phyloP scores from a whole-genome alignment of 2,888 invertebrate species.

The Drosophila koepferae region DNA sequence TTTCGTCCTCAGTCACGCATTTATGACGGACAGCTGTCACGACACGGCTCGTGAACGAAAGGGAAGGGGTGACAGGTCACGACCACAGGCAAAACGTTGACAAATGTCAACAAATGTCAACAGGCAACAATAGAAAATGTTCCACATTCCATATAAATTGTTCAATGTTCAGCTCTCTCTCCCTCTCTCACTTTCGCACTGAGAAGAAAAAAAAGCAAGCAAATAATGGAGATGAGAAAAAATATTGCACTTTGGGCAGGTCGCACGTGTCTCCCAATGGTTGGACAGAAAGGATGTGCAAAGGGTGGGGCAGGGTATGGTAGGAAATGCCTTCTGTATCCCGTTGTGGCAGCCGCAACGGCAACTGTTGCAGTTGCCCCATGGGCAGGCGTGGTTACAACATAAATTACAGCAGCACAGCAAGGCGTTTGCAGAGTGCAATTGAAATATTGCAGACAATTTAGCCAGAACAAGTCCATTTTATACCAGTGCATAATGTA shows the following conservation, averaged over 20 bases:
- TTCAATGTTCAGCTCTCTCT: constrained; percentile 13
- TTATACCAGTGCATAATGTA: constrained; percentile 2
- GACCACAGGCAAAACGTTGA: constrained; percentile 42
- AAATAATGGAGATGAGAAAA: constrained; percentile 17
- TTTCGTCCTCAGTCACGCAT: constrained; percentile 30
- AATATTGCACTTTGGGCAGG: constrained; percentile 40
- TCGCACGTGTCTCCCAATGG: constrained; percentile 38
- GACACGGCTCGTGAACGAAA: background rate
- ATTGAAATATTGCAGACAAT: constrained; percentile 55
- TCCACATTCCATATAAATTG: constrained; percentile 47
- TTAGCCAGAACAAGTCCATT: constrained; percentile 30
- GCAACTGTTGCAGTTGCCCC: constrained; percentile 62
- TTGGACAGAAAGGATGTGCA: background rate
- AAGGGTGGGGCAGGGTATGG: background rate
- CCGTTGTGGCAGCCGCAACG: constrained; percentile 22
- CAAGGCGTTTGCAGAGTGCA: constrained; percentile 22
- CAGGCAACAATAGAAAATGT: constrained; percentile 55
- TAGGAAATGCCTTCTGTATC: constrained; percentile 18
- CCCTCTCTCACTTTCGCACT: background rate
- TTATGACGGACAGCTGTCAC: constrained; percentile 55
- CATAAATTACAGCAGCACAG: constrained; percentile 41
- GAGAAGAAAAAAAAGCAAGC: constrained; percentile 15
- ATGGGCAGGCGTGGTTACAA: constrained; percentile 49
- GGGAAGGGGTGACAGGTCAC: constrained; percentile 25
- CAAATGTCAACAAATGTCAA: constrained; percentile 59